Base-by-base conservation (phyloP, 2,888 invertebrate species). In the Eucera pruinosa region DNA sequence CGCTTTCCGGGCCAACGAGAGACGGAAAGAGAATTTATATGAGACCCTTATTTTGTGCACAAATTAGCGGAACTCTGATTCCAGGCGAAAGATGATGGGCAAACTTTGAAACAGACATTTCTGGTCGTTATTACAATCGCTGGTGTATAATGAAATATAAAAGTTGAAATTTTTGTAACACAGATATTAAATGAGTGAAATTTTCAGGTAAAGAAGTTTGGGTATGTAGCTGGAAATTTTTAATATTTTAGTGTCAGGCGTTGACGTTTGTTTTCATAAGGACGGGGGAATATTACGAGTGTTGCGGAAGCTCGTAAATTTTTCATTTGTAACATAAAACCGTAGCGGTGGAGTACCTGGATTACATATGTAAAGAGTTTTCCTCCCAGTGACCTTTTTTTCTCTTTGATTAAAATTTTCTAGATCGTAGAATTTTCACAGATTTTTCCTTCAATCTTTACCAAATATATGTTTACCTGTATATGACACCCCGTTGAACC, bases 1-100 rank as follows among this genome's bases (percentile, higher is more conserved):
- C 52, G 57, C 41, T 75, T 72, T 64, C 58, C 13, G 50, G 58
- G 58, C 23, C 25, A 36, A 58, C 45, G 36, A 50, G 27, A 50
- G 23, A 43, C 64, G 57, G 20, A 64, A 58, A 23, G 57, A 39
- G 58, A 65, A 72, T 62, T 65, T 52, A 39, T 64, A 52, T 23
- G 65, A 45, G 52, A 65, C 3, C 15, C 43, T 57, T 30, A 60
- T 30, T 55, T 45, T 45, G 39, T 45, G 30, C 27, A 58, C 43
- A 58, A 72, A 58, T 58, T 47, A 57, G 50, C 15, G 5, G 27
- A 9, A n/a, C 27, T 54, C n/a, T 15, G 20, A 11, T 23, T 13
- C 4, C 18, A 4, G 25, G 7, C 5, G 25, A 7, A 60, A 20
- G n/a, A 58, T 30, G 3, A 27, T 27, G 27, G 4, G 3, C 2